Conservation (phyloP, 2,797 vertebrate genomes). For the Mormyrus proboscirostris region DNA sequence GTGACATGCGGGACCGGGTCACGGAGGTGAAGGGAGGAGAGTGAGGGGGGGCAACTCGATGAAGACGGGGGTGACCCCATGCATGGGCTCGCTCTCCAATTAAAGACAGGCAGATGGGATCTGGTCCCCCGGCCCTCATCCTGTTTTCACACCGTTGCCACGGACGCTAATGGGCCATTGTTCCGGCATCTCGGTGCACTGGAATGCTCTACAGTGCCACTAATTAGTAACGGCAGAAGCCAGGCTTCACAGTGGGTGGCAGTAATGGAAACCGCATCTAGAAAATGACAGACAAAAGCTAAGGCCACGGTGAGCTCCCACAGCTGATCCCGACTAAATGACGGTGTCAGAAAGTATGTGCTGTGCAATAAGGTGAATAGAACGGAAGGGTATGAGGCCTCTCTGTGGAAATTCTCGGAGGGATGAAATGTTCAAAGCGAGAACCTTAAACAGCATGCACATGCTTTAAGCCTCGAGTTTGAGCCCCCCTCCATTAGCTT, state of each 20-base stretch:
- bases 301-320: not conserved
- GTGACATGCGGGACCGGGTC: not conserved
- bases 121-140: not conserved
- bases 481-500: not conserved
- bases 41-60: not conserved
- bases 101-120: conserved; percentile 3
- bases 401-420: not conserved
- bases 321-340: not conserved
- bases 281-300: not conserved
- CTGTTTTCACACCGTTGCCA: not conserved
- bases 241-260: not conserved
- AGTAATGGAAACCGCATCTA: not conserved
- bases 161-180: not conserved
- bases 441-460: not conserved
- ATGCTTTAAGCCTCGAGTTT: not conserved
- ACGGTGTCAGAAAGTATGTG: not conserved
- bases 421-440: not conserved
- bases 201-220: not conserved
- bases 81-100: conserved; percentile 6
- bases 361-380: not conserved
- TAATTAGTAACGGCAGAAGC: not conserved
- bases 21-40: not conserved
- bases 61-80: not conserved
- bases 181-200: not conserved
- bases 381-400: not conserved